phyloP scores from a whole-genome alignment of 2,888 invertebrate species.

The Philhelius pedissequus region DNA sequence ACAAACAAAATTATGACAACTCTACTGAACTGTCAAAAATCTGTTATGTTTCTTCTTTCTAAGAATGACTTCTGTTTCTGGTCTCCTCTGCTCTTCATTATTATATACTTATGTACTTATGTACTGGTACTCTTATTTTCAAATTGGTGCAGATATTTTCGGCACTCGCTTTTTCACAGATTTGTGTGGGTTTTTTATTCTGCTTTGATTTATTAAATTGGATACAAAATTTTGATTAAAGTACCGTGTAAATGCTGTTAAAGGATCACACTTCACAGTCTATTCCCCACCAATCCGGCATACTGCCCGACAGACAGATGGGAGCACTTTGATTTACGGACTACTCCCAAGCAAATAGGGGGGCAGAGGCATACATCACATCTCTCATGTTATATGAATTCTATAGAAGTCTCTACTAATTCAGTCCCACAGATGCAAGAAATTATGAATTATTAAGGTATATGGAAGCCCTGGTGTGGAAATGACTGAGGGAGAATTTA shows the following conservation, averaged over 20 bases:
- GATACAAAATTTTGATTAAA: constrained; percentile 63
- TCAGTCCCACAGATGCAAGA: constrained; percentile 3
- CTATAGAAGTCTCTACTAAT: not conserved
- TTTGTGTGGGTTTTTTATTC: not conserved
- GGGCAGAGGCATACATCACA: not conserved
- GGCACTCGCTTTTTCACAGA: not conserved
- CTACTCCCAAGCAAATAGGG: constrained; percentile 17
- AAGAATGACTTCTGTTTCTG: not conserved
- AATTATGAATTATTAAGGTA: constrained; percentile 68
- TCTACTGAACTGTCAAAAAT: not conserved
- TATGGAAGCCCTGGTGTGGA: not conserved
- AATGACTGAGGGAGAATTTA: constrained; percentile 35
- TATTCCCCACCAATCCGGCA: not conserved
- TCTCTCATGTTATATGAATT: constrained; percentile 20
- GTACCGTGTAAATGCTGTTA: constrained; percentile 59
- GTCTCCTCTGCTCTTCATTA: not conserved
- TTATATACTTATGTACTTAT: too few relatives aligned
- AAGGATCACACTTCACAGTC: constrained; percentile 43
- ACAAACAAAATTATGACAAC: constrained; percentile 27
- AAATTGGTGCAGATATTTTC: not conserved
- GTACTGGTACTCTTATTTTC: not conserved
- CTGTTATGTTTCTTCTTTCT: not conserved
- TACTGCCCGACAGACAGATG: not conserved
- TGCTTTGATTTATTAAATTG: constrained; percentile 61
- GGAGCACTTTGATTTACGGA: constrained; percentile 57